These are phyloP conservation scores for Melanotaenia maccullochi DNA, from an alignment of 2,797 vertebrate species.

Conservation along the genomic window DNA sequence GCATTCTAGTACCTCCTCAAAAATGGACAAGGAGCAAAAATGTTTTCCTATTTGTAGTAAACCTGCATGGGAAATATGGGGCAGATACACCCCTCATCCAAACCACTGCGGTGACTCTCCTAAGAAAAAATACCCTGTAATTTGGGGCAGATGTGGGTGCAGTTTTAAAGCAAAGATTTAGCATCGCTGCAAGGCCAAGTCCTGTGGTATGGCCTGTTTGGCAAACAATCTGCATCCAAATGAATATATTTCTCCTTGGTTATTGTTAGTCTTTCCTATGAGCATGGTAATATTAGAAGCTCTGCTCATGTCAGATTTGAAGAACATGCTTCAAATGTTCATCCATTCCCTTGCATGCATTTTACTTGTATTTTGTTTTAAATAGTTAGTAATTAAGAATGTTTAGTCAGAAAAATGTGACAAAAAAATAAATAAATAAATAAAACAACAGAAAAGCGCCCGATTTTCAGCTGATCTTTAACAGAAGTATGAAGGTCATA, in stretches of 20 bases:
- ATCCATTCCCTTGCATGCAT: conserved; percentile 32
- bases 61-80: conserved; percentile 74
- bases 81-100: conserved; percentile 70
- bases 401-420: conserved; percentile 11
- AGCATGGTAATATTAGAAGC: conserved; percentile 15
- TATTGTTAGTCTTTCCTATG: conserved; percentile 27
- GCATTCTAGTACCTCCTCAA: conserved; percentile 34
- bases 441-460: too few species aligned
- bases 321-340: conserved; percentile 39
- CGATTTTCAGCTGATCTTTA: neutral
- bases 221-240: conserved; percentile 63
- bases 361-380: conserved; percentile 23
- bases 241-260: conserved; percentile 53
- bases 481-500: neutral
- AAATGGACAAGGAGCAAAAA: conserved; percentile 46
- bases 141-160: conserved; percentile 80
- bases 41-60: conserved; percentile 72
- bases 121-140: conserved; percentile 77
- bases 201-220: conserved; percentile 74
- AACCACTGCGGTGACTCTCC: conserved; percentile 76
- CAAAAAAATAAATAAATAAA: neutral
- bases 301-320: conserved; percentile 43
- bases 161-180: conserved; percentile 79
- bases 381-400: conserved; percentile 19
- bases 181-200: conserved; percentile 66